Evolutionary conservation across 1,140 invertebrate genomes (phyloP).

Genomic region (Leptinotarsa texana): DNA sequence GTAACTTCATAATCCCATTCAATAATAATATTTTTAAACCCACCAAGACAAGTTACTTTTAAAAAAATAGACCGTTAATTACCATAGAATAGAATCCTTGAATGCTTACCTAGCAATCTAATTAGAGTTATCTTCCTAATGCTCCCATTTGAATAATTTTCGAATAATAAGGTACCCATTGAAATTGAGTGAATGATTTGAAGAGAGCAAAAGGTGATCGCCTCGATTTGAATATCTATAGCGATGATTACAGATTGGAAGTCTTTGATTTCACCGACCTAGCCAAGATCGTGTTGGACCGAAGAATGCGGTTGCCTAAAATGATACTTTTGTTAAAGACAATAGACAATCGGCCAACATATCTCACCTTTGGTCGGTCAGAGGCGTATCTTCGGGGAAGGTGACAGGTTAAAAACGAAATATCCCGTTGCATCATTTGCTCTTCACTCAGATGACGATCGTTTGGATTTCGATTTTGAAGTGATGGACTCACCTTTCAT

Average conservation of each 20-base stretch:
- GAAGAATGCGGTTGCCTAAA: conserved; percentile 7
- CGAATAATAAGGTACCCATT: conserved; percentile 19
- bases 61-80: too few relatives aligned
- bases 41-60: too few relatives aligned
- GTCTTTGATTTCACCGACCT: conserved; percentile 8
- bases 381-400: neutral
- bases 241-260: conserved; percentile 9
- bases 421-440: too few relatives aligned
- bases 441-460: too few relatives aligned
- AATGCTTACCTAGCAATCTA: neutral
- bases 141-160: conserved; percentile 21
- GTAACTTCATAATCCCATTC: too few relatives aligned
- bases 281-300: neutral
- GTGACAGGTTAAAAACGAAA: too few relatives aligned
- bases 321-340: conserved; percentile 18
- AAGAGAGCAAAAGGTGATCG: conserved; percentile 8
- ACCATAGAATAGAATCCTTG: too few relatives aligned
- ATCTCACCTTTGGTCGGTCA: neutral
- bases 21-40: too few relatives aligned
- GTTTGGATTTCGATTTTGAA: too few relatives aligned
- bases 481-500: too few relatives aligned
- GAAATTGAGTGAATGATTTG: conserved; percentile 19
- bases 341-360: neutral
- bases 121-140: conserved; percentile 22
- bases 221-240: conserved; percentile 11